phyloP scores from a whole-genome alignment of 2,797 vertebrate species.

The Eulemur rubriventer region DNA sequence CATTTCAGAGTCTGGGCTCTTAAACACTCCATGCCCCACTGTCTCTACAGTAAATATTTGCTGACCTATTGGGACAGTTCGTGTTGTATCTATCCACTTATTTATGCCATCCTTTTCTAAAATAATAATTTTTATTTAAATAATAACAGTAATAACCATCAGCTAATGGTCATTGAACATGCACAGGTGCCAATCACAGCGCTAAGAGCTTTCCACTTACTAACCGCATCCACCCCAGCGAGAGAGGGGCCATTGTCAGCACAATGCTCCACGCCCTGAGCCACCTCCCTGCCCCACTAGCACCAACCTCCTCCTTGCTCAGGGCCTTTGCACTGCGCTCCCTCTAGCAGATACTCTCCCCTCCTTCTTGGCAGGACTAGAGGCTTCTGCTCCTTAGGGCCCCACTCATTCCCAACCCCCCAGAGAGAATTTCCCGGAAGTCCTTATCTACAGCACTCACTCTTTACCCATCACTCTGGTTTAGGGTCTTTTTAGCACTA shows the following conservation, averaged over 20 bases:
- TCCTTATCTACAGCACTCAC: not conserved
- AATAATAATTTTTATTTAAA: not conserved
- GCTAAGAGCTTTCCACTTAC: not conserved
- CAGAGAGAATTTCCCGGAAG: not conserved
- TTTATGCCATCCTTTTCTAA: not conserved
- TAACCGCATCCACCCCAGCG: not conserved
- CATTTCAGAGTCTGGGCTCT: not conserved
- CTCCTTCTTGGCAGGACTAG: not conserved
- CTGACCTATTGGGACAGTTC: not conserved
- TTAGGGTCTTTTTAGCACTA: not conserved
- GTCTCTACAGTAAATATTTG: not conserved
- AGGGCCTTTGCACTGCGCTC: too few species aligned
- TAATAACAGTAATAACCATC: not conserved
- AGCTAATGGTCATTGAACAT: not conserved
- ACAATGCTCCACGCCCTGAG: not conserved
- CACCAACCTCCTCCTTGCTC: not conserved
- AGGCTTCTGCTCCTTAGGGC: too few species aligned
- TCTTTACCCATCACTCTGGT: not conserved
- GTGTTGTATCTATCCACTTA: not conserved
- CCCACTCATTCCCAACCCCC: not conserved
- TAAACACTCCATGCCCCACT: not conserved
- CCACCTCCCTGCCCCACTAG: not conserved
- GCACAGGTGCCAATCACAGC: not conserved
- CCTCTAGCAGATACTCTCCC: not conserved
- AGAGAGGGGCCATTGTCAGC: not conserved